These are phyloP conservation scores for Regulus satrapa DNA, from an alignment of 2,113 vertebrate species.

Conservation along the genomic window DNA sequence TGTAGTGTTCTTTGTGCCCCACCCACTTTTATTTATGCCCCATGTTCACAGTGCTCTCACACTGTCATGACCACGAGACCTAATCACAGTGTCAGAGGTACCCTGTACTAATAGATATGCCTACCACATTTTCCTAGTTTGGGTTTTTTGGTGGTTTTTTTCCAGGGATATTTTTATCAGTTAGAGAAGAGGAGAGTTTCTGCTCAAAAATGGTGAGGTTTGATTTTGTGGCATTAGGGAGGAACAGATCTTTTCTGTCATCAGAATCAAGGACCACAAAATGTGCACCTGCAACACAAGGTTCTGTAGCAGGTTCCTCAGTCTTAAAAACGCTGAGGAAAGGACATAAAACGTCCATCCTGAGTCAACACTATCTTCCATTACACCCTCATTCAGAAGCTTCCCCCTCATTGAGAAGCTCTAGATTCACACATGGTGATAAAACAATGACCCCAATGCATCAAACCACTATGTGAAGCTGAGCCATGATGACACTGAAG, in stretches of 20 bases:
- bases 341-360: not conserved
- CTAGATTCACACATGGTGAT: not conserved
- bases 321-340: not conserved
- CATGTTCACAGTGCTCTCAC: not conserved
- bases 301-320: not conserved
- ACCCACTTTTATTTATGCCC: no score
- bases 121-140: not conserved
- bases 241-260: not conserved
- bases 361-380: not conserved
- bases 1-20: accelerated
- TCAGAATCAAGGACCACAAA: not conserved
- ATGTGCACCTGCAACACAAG: not conserved
- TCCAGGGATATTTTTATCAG: not conserved
- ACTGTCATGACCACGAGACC: not conserved
- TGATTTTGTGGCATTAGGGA: not conserved
- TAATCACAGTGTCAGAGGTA: not conserved
- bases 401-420: not conserved
- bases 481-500: not conserved
- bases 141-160: no score
- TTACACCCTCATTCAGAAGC: not conserved
- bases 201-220: not conserved
- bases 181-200: not conserved
- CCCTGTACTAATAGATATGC: not conserved
- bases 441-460: not conserved
- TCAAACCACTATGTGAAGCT: not conserved